These are phyloP conservation scores for Oncopodura yosiiana DNA, from an alignment of 1,140 invertebrate species.

Conservation along the genomic window DNA sequence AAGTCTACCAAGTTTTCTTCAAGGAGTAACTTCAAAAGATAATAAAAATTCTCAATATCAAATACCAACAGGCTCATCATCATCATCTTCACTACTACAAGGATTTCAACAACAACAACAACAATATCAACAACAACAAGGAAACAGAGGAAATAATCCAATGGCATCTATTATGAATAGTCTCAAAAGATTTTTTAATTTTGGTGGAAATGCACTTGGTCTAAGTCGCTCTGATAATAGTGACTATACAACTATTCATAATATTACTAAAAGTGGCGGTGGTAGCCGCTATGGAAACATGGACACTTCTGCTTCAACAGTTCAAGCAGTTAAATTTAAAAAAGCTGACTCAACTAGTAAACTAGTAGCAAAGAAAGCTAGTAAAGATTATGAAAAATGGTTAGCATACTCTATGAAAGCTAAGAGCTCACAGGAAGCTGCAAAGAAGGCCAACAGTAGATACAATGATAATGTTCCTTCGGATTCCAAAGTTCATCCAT, in stretches of 20 bases:
- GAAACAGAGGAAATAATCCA: not conserved
- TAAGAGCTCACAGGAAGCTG: too few species aligned
- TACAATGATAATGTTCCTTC: too few species aligned
- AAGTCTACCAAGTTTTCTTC: too few species aligned
- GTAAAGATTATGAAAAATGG: too few species aligned
- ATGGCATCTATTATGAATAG: not conserved
- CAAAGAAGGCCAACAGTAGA: too few species aligned
- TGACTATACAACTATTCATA: not conserved
- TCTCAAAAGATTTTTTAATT: not conserved
- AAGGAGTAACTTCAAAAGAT: not conserved
- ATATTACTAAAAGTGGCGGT: not conserved
- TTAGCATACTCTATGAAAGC: too few species aligned
- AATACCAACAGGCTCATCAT: not conserved
- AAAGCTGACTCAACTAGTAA: constrained; percentile 3
- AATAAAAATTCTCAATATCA: not conserved
- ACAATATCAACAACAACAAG: not conserved
- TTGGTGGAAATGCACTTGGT: not conserved
- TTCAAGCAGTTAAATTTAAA: not conserved
- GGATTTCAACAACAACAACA: not conserved
- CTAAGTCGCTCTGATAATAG: not conserved
- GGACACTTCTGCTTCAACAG: not conserved
- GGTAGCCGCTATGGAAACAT: not conserved
- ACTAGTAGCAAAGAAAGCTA: not conserved
- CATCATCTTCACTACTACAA: not conserved
- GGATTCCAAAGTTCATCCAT: too few species aligned